Conservation (phyloP, 2,113 vertebrate species). For the Cyanocitta stelleri region DNA sequence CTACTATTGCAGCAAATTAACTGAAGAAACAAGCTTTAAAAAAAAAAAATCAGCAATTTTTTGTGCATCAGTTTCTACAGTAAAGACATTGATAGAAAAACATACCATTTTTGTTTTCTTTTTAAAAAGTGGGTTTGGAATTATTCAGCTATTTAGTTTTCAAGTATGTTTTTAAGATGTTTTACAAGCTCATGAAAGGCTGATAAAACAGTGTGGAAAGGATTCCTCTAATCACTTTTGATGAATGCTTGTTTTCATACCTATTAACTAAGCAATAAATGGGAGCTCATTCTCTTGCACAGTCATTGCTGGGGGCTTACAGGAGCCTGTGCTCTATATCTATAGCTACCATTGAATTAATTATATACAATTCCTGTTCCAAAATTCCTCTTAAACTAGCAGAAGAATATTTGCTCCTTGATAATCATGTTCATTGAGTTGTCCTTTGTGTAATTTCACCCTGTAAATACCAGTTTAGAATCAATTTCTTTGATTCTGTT, state of each 20-base stretch:
- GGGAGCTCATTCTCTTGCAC: not conserved
- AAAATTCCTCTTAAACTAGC: not conserved
- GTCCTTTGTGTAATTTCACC: not conserved
- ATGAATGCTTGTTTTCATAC: not conserved
- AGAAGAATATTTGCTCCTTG: not conserved
- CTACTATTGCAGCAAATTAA: not conserved
- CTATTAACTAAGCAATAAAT: not conserved
- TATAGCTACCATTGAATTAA: not conserved
- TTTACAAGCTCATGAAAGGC: not conserved
- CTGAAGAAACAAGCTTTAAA: rapidly evolving
- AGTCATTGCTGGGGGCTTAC: not conserved
- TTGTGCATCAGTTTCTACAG: not conserved
- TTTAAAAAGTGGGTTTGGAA: not conserved
- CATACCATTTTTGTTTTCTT: not conserved
- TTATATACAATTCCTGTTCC: not conserved
- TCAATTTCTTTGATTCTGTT: not conserved
- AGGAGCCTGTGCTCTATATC: not conserved
- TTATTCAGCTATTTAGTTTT: not conserved
- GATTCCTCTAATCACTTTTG: not conserved
- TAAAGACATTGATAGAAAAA: not conserved
- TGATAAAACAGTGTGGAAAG: not conserved
- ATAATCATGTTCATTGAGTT: not conserved
- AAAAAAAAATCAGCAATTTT: not conserved
- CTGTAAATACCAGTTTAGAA: not conserved
- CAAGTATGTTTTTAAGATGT: not conserved